Evolutionary conservation across 2,113 vertebrate species (phyloP), one percentile per base, ranked within the genome.

Genomic region (Egretta garzetta): DNA sequence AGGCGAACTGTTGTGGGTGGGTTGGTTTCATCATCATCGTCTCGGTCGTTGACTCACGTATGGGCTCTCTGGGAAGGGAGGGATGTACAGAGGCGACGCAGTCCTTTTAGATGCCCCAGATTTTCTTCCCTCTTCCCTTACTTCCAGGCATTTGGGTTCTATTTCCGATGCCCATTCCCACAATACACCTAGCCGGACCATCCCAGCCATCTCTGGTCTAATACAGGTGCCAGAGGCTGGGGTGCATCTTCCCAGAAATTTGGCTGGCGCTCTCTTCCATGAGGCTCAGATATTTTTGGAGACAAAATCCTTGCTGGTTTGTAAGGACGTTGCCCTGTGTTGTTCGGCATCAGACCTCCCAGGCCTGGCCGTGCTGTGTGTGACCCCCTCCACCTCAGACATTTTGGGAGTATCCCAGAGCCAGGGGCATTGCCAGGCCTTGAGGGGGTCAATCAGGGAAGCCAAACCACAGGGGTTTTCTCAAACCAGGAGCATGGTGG

Each of bases 1-100:
- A 73, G 62, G 70, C 2, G 24, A 84, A 60, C 32, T 64, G 1
- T 12, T 86, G 43, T 19, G n/a, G 49, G 39, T n/a, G 37, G 39
- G 17, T n/a, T 58, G 43, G 24, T 43, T 76, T 71, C 9, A 4
- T 30, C 32, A 37, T 11, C 24, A 13, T 11, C 24, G 11, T 26
- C 52, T 35, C 3, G 2, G 30, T 47, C 43, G 4, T 17, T 55
- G 63, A 39, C 27, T 22, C 24, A 58, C 6, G 5, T 43, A 66
- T 7, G 35, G 39, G 21, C 8, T 86, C 24, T 33, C 37, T 81
- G 80, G 49, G 50, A 64, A 53, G 43, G 19, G 15, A 70, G 18
- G 2, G 4, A 28, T 17, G 33, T 18, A n/a, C 4, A 41, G 68
- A 63, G 41, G 23, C 2, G 1, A 28, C 5, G 2, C 0, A 23